Percentiles rank a stretch among this genome's conserved stretches.
Conservation (phyloP, 2,113 vertebrate species). For the Ifrita kowaldi region DNA sequence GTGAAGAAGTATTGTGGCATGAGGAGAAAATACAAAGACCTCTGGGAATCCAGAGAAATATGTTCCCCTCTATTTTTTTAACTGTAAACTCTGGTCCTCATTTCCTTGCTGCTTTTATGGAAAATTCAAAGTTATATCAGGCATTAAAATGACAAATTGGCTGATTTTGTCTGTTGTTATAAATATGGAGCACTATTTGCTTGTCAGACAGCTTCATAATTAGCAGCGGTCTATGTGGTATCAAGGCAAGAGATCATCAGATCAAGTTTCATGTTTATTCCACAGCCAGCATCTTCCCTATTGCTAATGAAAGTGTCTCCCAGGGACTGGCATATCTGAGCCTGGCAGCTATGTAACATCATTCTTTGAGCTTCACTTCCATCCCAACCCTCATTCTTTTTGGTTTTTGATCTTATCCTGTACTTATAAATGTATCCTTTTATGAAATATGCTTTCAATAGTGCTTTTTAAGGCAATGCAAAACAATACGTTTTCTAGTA, state of each 20-base stretch:
- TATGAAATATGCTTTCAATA: not conserved
- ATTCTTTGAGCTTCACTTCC: slow-evolving; percentile 49
- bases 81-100: not conserved
- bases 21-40: not conserved
- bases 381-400: slow-evolving; percentile 20
- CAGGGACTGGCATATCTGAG: slow-evolving; percentile 34
- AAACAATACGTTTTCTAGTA: not conserved
- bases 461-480: not conserved
- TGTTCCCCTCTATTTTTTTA: not conserved
- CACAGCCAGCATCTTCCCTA: not conserved
- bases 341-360: slow-evolving; percentile 27
- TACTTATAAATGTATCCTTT: slow-evolving; percentile 16
- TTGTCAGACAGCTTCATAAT: slow-evolving; percentile 49
- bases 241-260: slow-evolving; percentile 52
- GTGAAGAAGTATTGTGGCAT: not conserved
- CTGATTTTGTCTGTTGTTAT: slow-evolving; percentile 39
- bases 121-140: slow-evolving; percentile 51
- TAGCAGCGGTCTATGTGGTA: slow-evolving; percentile 39
- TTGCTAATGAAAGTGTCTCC: slow-evolving; percentile 56
- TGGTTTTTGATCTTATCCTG: slow-evolving; percentile 24
- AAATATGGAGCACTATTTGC: slow-evolving; percentile 30
- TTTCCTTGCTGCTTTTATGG: slow-evolving; percentile 6
- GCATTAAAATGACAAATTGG: slow-evolving; percentile 38
- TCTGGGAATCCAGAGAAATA: not conserved
- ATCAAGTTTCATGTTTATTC: slow-evolving; percentile 53